A percentile compares a stretch with the other conserved stretches of the same genome.
phyloP scores from a whole-genome alignment of 2,113 vertebrate genomes.

The Periophthalmus modestus region DNA sequence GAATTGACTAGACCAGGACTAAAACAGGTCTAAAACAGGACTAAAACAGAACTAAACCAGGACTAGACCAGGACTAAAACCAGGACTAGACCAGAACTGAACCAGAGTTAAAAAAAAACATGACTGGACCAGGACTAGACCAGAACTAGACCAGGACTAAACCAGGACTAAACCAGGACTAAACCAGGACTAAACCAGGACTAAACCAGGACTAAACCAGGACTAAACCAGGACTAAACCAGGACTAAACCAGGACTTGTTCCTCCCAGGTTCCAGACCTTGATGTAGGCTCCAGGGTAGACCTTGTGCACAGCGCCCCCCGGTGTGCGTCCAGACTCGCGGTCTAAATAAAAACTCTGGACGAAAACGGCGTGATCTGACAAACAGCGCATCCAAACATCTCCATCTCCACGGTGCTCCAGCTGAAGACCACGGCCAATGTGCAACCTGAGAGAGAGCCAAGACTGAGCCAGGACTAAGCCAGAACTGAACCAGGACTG shows the following conservation, averaged over 20 bases:
- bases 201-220: background rate
- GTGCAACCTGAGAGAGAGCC: constrained; percentile 66
- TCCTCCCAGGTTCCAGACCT: constrained; percentile 37
- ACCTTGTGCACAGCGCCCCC: constrained; percentile 85
- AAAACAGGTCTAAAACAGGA: background rate
- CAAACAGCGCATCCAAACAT: constrained; percentile 82
- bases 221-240: background rate
- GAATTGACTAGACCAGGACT: background rate
- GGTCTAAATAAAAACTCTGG: constrained; percentile 81
- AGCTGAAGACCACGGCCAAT: constrained; percentile 79
- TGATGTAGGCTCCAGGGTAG: constrained; percentile 76
- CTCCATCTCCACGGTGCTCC: constrained; percentile 79
- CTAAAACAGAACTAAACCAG: too few relatives aligned
- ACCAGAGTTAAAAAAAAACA: too few relatives aligned
- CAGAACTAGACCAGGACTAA: background rate
- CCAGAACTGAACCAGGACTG: background rate
- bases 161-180: too few relatives aligned
- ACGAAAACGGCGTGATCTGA: constrained; percentile 82
- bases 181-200: too few relatives aligned
- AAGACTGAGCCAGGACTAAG: too few relatives aligned
- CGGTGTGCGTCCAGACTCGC: constrained; percentile 81
- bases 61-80: background rate
- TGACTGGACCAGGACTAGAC: background rate
- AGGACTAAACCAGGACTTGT: background rate
- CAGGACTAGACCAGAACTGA: background rate